Evolutionary conservation across 1,140 invertebrate genomes (phyloP), one percentile per base, ranked within the genome.

Genomic region (Chymomyza costata): DNA sequence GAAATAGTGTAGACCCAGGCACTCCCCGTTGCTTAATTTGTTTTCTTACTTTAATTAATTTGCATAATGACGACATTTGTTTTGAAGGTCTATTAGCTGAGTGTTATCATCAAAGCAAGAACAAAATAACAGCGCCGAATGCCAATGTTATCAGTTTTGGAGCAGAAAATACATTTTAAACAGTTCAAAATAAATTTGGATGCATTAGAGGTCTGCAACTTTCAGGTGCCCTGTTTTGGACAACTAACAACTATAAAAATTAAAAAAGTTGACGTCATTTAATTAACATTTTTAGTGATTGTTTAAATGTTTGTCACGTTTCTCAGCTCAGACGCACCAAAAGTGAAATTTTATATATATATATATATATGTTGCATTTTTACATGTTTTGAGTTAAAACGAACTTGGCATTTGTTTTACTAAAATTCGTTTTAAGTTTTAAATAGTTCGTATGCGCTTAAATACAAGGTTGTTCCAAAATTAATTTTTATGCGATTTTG

Each of bases 261-360:
- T 25, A 5, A 8, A 3, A 25, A 25, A 3, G 21, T 25, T 8
- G 8, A 25, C n/a, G 3, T 25, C 21, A 25, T 3, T 25, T 3
- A 25, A 25, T 5, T 25, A 25, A 25, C 3, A 5, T 8, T 3
- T 5, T 5, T 5, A 56, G 53, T 34, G 34, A 58, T 66, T 15
- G 45, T 44, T 66, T n/a, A 40, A 21, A 66, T 71, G 50, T 51
- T 80, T 51, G 73, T 78, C 71, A 71, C 73, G 66, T 52, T 58
- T 65, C 49, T 39, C 35, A 35, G 17, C n/a, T 52, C 50, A 54
- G 44, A 54, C 21, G 34, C 35, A 32, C n/a, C 11, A 50, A 58
- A 59, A 78, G 70, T 78, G 62, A 76, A 76, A 76, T 56, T 48
- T 15, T 31, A 43, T n/a, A n/a, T n/a, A n/a, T n/a, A n/a, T n/a